Conservation (phyloP, 2,888 invertebrate species). For the Melinopterus prodromus region DNA sequence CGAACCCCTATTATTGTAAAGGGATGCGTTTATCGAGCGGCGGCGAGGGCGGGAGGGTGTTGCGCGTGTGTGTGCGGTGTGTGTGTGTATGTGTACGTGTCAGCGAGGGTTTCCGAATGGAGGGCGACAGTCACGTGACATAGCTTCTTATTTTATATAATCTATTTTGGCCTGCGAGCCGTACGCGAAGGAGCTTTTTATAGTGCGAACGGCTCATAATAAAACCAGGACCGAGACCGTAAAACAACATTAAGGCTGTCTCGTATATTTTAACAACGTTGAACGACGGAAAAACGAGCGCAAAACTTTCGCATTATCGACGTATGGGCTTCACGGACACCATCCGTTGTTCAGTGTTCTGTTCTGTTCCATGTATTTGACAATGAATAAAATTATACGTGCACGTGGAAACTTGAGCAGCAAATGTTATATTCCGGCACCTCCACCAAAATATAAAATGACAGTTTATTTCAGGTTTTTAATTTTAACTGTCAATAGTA, state of each 20-base stretch:
- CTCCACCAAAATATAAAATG: not conserved
- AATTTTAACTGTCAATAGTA: no score
- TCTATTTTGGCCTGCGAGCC: constrained; percentile 14
- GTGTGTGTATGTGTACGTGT: not conserved
- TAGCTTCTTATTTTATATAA: constrained; percentile 21
- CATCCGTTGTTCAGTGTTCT: not conserved
- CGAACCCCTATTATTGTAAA: not conserved
- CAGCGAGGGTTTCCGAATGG: not conserved
- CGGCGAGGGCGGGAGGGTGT: not conserved
- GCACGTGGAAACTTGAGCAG: not conserved
- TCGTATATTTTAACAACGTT: constrained; percentile 22
- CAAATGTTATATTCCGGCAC: not conserved
- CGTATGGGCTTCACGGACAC: not conserved
- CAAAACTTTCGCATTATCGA: constrained; percentile 4
- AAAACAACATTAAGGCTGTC: constrained; percentile 22
- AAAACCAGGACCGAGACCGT: constrained; percentile 17
- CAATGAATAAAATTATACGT: constrained; percentile 9
- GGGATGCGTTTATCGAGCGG: not conserved
- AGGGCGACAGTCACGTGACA: constrained; percentile 14
- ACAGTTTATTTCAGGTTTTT: no score
- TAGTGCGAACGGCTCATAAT: constrained; percentile 17
- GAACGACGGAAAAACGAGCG: constrained; percentile 5
- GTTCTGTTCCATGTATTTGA: constrained; percentile 26
- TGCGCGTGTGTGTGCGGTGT: not conserved
- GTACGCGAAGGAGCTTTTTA: constrained; percentile 12